Evolutionary conservation across 2,888 invertebrate genomes (phyloP).

Genomic region (Suillia variegata): DNA sequence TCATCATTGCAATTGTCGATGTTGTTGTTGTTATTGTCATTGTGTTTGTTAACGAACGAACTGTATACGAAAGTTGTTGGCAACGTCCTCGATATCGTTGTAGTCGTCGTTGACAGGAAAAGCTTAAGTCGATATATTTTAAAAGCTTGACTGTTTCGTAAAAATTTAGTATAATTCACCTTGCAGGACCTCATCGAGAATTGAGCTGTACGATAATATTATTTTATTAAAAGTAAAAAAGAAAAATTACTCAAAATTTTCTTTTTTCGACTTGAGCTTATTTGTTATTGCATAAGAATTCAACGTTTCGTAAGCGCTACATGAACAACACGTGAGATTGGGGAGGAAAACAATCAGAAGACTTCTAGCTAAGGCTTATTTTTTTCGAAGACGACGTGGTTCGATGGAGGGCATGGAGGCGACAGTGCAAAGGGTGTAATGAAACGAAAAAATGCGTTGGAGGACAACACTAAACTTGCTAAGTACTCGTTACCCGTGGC

Average conservation of each 20-base stretch:
- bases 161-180: too few relatives aligned
- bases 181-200: too few relatives aligned
- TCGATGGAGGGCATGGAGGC: not conserved
- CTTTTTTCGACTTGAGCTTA: too few relatives aligned
- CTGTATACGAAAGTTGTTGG: constrained; percentile 1
- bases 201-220: too few relatives aligned
- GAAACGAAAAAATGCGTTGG: constrained; percentile 49
- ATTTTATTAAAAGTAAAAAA: too few relatives aligned
- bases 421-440: not conserved
- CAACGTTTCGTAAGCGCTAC: too few relatives aligned
- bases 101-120: not conserved
- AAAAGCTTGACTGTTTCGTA: too few relatives aligned
- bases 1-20: not conserved
- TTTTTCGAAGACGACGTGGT: too few relatives aligned
- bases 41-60: not conserved
- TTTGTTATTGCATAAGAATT: not conserved
- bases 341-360: too few relatives aligned
- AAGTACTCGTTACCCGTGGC: constrained; percentile 18
- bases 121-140: too few relatives aligned
- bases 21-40: not conserved
- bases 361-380: not conserved
- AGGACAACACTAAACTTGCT: constrained; percentile 41
- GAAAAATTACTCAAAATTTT: too few relatives aligned
- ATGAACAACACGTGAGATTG: not conserved
- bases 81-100: not conserved